A percentile compares a stretch with the other conserved stretches of the same genome.
These are phyloP conservation scores for Cricetomys ansorgei DNA, from an alignment of 2,113 vertebrate species.

Conservation along the genomic window DNA sequence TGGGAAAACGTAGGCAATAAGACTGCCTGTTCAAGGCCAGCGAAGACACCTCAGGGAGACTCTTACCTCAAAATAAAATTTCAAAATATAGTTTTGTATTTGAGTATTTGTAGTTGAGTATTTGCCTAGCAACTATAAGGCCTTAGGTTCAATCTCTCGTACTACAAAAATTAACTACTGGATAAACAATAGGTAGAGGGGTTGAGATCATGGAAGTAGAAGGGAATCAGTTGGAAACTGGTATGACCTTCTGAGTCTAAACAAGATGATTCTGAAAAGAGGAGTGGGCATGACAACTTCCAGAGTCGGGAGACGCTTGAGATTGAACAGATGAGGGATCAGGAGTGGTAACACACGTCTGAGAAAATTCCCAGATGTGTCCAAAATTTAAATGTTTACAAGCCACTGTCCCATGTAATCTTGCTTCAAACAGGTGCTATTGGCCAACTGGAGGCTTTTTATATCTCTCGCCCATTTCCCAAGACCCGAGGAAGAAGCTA, in stretches of 20 bases:
- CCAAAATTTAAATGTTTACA: not conserved
- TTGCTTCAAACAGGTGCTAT: not conserved
- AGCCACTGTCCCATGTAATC: not conserved
- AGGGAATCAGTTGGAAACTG: not conserved
- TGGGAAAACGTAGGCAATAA: not conserved
- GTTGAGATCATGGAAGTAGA: not conserved
- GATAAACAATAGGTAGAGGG: not conserved
- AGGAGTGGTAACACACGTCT: not conserved
- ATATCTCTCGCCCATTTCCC: slow-evolving; percentile 19
- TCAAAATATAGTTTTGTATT: not conserved
- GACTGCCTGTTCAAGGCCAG: no score
- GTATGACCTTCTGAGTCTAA: not conserved
- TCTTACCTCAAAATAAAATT: not conserved
- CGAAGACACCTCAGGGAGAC: not conserved
- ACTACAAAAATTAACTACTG: not conserved
- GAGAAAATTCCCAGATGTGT: slow-evolving; percentile 18
- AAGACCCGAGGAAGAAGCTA: not conserved
- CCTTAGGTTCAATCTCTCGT: not conserved
- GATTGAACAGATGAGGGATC: slow-evolving; percentile 21
- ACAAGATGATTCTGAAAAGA: not conserved
- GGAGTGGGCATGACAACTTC: slow-evolving; percentile 18
- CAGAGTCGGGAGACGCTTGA: not conserved
- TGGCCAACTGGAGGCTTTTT: not conserved
- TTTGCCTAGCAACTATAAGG: not conserved
- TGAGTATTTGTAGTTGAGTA: not conserved